These are phyloP conservation scores for Tipula vernalis DNA, from an alignment of 2,888 invertebrate species.

Conservation along the genomic window DNA sequence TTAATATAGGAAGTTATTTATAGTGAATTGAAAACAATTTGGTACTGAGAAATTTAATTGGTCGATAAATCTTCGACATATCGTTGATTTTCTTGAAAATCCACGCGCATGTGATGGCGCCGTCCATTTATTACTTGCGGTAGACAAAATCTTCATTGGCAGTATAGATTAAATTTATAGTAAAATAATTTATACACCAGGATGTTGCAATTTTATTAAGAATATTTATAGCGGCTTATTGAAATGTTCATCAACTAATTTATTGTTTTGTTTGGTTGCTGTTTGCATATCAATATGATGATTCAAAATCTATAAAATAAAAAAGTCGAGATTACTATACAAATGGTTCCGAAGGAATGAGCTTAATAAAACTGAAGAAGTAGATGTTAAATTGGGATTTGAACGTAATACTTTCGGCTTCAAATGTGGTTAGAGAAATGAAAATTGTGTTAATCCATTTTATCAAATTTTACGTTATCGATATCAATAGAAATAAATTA, in stretches of 20 bases:
- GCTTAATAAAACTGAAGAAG: no score
- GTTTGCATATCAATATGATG: neutral
- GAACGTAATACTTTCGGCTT: no score
- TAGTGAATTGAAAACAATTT: neutral
- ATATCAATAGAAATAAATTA: no score
- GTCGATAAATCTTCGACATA: neutral
- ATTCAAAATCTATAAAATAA: neutral
- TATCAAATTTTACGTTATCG: no score
- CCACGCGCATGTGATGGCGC: neutral
- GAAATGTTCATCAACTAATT: neutral
- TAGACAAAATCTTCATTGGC: neutral
- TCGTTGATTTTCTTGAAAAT: no score
- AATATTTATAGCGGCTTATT: no score
- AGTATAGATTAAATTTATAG: neutral
- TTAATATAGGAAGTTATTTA: neutral
- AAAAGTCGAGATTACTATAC: no score
- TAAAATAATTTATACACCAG: neutral
- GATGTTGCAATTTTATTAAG: neutral
- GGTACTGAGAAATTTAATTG: neutral
- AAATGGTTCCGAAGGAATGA: no score
- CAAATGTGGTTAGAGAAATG: no score
- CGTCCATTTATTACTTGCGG: neutral
- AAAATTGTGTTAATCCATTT: no score
- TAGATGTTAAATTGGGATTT: no score
- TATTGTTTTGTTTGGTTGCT: neutral